Percentiles rank a stretch among this genome's conserved stretches.
Evolutionary conservation across 2,113 vertebrate species (phyloP).

Genomic region (Alethe castanea): DNA sequence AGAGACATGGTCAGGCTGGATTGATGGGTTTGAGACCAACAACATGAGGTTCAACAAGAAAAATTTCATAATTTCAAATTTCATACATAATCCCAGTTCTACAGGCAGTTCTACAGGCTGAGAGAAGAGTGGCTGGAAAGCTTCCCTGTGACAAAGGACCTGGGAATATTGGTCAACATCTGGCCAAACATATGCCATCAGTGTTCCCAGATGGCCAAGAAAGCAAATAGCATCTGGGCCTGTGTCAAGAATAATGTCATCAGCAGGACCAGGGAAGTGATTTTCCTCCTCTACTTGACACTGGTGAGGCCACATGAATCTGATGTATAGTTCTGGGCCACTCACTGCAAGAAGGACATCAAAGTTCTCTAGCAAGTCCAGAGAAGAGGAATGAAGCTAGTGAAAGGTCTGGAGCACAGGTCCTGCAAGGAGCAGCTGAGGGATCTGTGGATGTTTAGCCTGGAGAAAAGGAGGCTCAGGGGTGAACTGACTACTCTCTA

Average conservation of each 20-base stretch:
- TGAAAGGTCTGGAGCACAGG: background rate
- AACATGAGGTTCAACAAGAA: background rate
- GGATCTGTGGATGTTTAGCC: background rate
- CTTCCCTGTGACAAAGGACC: background rate
- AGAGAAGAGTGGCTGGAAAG: background rate
- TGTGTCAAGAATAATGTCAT: background rate
- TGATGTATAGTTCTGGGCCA: too few species aligned
- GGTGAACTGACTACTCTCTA: background rate
- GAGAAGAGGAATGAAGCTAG: background rate
- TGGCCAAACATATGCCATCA: background rate
- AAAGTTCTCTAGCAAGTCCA: fast-evolving
- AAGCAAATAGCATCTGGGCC: background rate
- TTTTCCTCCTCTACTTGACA: fast-evolving
- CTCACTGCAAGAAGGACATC: background rate
- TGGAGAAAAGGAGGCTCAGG: background rate
- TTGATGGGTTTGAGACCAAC: background rate
- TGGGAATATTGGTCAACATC: background rate
- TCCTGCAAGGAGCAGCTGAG: background rate
- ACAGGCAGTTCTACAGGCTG: background rate
- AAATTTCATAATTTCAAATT: too few species aligned
- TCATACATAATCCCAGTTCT: background rate
- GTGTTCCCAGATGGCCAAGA: background rate
- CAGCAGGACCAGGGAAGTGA: background rate
- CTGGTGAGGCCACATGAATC: background rate
- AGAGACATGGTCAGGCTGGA: background rate